Evolutionary conservation across 2,113 vertebrate genomes (phyloP), one percentile per base, ranked within the genome.

Genomic region (Ranitomeya imitator): DNA sequence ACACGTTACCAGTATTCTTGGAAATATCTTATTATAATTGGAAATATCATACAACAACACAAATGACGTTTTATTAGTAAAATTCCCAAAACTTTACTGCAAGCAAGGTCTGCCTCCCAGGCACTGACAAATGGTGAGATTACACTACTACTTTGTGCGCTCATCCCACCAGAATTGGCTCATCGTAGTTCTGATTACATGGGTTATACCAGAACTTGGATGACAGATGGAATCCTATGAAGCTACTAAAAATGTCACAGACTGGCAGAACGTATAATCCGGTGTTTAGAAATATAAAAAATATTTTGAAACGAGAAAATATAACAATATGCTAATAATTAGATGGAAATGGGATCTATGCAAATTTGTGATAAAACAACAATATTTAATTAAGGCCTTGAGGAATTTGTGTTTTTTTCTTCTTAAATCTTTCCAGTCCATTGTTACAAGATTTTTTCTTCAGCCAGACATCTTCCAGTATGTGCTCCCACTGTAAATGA

Each of bases 321-420:
- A 51, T 51, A 78, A 54, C 55, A 52, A 55, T 55, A 79, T 65
- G 60, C 19, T 14, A 65, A 26, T n/a, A 65, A 65, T 45, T 63
- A 63, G 18, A 2, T 14, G 31, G 19, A 82, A 65, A 57, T 45
- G 7, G 19, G 26, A 55, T 81, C 51, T 14, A 65, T 65, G 60
- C 80, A 51, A 65, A 63, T 31, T 19, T 37, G 1, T 18, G 23
- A 45, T 19, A 81, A 83, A 83, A 83, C 60, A 82, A 82, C 13
- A 79, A 55, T 57, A 45, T 63, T 82, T 82, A 82, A 61, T 63
- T 82, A 82, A 82, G 59, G 57, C 57, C 57, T 61, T 65, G 18
- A 51, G 80, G 57, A 83, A 65, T 83, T 51, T 60, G 19, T 21
- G 51, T 78, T 6, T 80, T 80, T 60, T 37, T 63, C 6, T 19